These are phyloP conservation scores for Drosophila saltans DNA, from an alignment of 1,140 invertebrate species.

Conservation along the genomic window DNA sequence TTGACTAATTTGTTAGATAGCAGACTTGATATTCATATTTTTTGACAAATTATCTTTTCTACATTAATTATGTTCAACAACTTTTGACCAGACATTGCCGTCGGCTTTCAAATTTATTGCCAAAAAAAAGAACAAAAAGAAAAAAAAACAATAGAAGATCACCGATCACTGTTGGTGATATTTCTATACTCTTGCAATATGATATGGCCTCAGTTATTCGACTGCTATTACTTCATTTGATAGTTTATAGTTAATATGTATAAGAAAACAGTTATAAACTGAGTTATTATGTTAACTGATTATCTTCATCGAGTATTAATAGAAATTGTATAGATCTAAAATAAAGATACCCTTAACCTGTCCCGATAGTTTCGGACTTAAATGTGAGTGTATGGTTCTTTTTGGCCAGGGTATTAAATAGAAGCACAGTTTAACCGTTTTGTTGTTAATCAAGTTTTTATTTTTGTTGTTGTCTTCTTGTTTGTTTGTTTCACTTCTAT, in stretches of 20 bases:
- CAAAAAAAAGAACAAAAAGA: neutral
- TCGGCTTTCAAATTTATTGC: conserved; percentile 15
- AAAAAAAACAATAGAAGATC: neutral
- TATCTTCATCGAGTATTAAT: no score
- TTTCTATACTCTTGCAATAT: neutral
- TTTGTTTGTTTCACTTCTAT: conserved; percentile 13
- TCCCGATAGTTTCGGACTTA: no score
- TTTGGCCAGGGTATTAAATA: neutral
- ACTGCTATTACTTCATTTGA: no score
- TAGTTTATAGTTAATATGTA: no score
- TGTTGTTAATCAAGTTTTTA: conserved; percentile 5
- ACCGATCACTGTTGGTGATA: neutral
- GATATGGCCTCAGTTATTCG: no score
- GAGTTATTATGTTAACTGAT: no score
- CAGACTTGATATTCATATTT: conserved; percentile 12
- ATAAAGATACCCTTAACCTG: no score
- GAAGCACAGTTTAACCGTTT: neutral
- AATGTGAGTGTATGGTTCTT: neutral
- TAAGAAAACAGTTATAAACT: no score
- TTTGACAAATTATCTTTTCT: conserved; percentile 22
- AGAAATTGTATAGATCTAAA: no score
- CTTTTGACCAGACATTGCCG: conserved; percentile 15
- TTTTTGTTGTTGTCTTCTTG: neutral
- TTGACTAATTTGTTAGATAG: conserved; percentile 5
- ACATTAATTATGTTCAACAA: conserved; percentile 17